Evolutionary conservation across 2,888 invertebrate genomes (phyloP), one percentile per base, ranked within the genome.

Genomic region (Drosophila vallismaia): DNA sequence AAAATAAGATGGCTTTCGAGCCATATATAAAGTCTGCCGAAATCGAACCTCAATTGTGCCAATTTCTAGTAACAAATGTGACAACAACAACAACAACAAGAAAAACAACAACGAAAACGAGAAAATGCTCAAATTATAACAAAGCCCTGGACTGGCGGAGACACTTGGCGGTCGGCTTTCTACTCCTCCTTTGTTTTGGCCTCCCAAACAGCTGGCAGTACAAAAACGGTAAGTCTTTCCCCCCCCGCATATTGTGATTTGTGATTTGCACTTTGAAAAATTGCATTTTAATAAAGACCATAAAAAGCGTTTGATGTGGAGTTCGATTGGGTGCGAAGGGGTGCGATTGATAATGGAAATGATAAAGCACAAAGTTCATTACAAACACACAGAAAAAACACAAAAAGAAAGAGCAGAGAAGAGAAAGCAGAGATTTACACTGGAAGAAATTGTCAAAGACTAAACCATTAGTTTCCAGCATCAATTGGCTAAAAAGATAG

Each of bases 1-100:
- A 68, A 54, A 59, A 58, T 49, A 84, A 85, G 72, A 82, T 82
- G 81, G 85, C 82, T 69, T 74, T 74, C 68, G 73, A 69, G 75
- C 74, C 82, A 79, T 66, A 52, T 64, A 71, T 33, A 71, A 75
- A 75, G 66, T 66, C 67, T 59, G 58, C 53, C 56, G 19, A 52
- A 64, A 64, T 49, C 38, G 63, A 70, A 64, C 59, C 46, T 40
- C 79, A 74, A 74, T 70, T 71, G 74, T 82, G 74, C 74, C 76
- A 77, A 83, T 64, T 45, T 51, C 59, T 26, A 51, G 26, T 26
- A 8, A 33, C 26, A 46, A 64, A 62, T 52, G 57, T 62, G 60
- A 62, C 55, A 53, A 70, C 51, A 53, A 63, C 49, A 53, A 63
- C 49, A 45, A 67, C 26, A 50, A 57, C 38, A 7, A 49, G 3